These are phyloP conservation scores for Zosterops japonicus DNA, from an alignment of 2,113 vertebrate species.

Conservation along the genomic window DNA sequence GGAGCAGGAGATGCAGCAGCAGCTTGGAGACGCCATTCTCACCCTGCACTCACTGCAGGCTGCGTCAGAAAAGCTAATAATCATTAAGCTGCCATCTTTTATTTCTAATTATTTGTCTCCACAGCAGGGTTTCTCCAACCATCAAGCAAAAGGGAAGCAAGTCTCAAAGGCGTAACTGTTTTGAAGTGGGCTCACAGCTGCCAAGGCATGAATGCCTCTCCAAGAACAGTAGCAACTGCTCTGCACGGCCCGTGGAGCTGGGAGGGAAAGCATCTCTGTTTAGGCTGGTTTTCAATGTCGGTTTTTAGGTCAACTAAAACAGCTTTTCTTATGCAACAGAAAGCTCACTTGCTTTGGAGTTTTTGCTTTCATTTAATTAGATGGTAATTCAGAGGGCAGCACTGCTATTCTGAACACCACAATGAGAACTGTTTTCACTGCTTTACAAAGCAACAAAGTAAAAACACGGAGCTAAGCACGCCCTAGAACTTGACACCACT, in stretches of 20 bases:
- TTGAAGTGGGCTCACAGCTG: constrained; percentile 48
- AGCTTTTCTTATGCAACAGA: constrained; percentile 60
- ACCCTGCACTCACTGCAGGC: not conserved
- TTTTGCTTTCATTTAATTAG: constrained; percentile 53
- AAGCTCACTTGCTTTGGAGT: constrained; percentile 30
- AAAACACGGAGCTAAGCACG: not conserved
- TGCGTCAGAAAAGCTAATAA: not conserved
- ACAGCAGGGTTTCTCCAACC: constrained; percentile 47
- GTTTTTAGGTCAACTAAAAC: constrained; percentile 61
- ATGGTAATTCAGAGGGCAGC: constrained; percentile 53
- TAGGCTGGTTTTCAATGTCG: constrained; percentile 1
- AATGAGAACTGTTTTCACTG: not conserved
- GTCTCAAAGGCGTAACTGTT: constrained; percentile 50
- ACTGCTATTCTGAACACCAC: not conserved
- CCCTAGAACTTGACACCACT: not conserved
- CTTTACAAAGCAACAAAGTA: not conserved
- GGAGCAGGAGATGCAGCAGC: not conserved
- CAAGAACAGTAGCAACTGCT: constrained; percentile 43
- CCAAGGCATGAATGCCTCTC: constrained; percentile 29
- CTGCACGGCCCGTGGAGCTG: not conserved
- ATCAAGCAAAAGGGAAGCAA: not conserved
- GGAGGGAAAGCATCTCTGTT: constrained; percentile 14
- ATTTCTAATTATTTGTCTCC: constrained; percentile 61
- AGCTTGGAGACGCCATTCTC: not conserved
- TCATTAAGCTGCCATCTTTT: constrained; percentile 62